phyloP scores from a whole-genome alignment of 2,888 invertebrate species.

The Eristalinus sepulchralis region DNA sequence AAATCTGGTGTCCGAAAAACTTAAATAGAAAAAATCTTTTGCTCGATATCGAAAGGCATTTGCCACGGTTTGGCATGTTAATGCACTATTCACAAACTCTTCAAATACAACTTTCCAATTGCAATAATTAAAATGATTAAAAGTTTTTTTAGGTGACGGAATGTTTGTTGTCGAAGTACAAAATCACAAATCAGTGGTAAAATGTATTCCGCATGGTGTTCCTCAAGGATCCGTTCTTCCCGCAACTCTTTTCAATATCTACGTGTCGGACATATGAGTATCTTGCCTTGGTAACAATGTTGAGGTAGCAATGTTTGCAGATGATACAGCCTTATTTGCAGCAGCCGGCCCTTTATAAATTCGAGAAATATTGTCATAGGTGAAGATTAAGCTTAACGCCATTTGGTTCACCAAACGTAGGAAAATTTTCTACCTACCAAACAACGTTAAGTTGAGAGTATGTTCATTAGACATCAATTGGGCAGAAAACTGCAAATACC shows the following conservation, averaged over 20 bases:
- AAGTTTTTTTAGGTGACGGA: too few species aligned
- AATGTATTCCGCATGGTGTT: not conserved
- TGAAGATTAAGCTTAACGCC: not conserved
- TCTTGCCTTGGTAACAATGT: not conserved
- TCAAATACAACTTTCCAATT: not conserved
- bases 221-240: not conserved
- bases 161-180: too few species aligned
- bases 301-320: not conserved
- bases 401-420: not conserved
- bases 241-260: constrained; percentile 1
- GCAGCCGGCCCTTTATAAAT: not conserved
- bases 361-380: not conserved
- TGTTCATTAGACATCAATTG: not conserved
- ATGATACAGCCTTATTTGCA: not conserved
- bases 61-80: not conserved
- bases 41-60: not conserved
- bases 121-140: too few species aligned
- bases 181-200: too few species aligned
- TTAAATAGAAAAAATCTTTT: not conserved
- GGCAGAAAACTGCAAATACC: not conserved
- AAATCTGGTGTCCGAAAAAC: not conserved
- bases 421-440: not conserved
- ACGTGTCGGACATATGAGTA: not conserved
- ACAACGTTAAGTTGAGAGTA: not conserved
- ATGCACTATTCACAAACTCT: not conserved